Evolutionary conservation across 2,888 invertebrate species (phyloP).

Genomic region (Spilosoma lubricipeda): DNA sequence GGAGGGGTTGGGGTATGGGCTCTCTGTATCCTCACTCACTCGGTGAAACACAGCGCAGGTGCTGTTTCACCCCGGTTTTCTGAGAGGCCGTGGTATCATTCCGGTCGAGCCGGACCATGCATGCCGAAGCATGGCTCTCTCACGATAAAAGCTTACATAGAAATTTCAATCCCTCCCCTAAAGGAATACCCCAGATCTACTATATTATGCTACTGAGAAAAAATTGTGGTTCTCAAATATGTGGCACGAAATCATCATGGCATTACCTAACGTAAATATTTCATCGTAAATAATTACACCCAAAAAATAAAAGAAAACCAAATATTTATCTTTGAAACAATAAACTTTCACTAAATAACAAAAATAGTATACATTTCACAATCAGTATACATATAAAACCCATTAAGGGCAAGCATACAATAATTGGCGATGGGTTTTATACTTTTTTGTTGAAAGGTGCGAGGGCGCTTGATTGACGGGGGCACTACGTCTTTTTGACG

Average conservation of each 20-base stretch:
- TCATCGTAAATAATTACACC: not conserved
- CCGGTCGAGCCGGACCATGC: too few relatives aligned
- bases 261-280: not conserved
- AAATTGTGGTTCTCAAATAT: not conserved
- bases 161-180: too few relatives aligned
- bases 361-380: slow-evolving; percentile 68
- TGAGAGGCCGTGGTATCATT: too few relatives aligned
- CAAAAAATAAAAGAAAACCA: not conserved
- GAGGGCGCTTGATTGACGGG: slow-evolving; percentile 78
- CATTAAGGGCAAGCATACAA: slow-evolving; percentile 80
- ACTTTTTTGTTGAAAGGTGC: slow-evolving; percentile 71
- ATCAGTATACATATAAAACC: slow-evolving; percentile 79
- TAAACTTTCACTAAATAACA: slow-evolving; percentile 55
- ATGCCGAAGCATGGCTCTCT: too few relatives aligned
- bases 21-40: too few relatives aligned
- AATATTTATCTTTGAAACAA: slow-evolving; percentile 51
- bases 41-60: too few relatives aligned
- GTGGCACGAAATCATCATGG: not conserved
- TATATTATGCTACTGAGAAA: not conserved
- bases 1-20: too few relatives aligned
- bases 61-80: too few relatives aligned
- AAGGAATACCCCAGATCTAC: too few relatives aligned
- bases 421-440: slow-evolving; percentile 75
- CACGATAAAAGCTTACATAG: too few relatives aligned
- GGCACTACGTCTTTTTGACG: slow-evolving; percentile 84